These are phyloP conservation scores for Zaprionus nigranus DNA, from an alignment of 1,140 invertebrate genomes.

Conservation along the genomic window DNA sequence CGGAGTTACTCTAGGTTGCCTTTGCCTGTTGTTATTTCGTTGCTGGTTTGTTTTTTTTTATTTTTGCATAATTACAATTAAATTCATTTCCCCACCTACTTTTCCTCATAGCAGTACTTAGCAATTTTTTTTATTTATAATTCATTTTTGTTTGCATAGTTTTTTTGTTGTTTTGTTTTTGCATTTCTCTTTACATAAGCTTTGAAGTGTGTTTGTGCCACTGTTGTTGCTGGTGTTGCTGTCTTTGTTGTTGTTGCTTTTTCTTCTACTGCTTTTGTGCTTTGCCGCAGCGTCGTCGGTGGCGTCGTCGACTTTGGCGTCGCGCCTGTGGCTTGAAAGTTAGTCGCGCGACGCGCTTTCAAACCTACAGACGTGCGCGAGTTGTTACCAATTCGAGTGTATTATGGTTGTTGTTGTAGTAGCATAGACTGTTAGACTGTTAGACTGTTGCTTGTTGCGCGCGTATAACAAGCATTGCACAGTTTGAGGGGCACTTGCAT, in stretches of 20 bases:
- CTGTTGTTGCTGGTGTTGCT: neutral
- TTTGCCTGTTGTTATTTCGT: conserved; percentile 10
- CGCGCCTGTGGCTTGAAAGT: conserved; percentile 49
- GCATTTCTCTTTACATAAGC: conserved; percentile 65
- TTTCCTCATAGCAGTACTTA: conserved; percentile 46
- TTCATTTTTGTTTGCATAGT: conserved; percentile 9
- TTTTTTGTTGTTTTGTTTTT: conserved; percentile 33
- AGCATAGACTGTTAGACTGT: conserved; percentile 1
- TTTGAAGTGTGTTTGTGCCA: conserved; percentile 24
- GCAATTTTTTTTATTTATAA: conserved; percentile 44
- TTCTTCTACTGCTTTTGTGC: conserved; percentile 29
- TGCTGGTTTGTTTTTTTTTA: conserved; percentile 1
- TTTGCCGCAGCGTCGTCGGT: conserved; percentile 23
- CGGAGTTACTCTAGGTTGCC: neutral
- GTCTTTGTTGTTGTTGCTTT: conserved; percentile 17
- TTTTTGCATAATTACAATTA: conserved; percentile 49
- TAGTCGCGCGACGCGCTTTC: conserved; percentile 66
- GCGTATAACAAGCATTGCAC: conserved; percentile 53
- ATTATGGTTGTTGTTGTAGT: neutral
- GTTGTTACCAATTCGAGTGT: conserved; percentile 8
- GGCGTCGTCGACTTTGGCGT: conserved; percentile 37
- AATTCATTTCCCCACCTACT: conserved; percentile 54
- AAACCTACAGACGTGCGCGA: conserved; percentile 63
- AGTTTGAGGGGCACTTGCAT: conserved; percentile 53
- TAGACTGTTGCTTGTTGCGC: conserved; percentile 3